Conservation (phyloP, 2,888 invertebrate genomes). For the Dynastes maya region DNA sequence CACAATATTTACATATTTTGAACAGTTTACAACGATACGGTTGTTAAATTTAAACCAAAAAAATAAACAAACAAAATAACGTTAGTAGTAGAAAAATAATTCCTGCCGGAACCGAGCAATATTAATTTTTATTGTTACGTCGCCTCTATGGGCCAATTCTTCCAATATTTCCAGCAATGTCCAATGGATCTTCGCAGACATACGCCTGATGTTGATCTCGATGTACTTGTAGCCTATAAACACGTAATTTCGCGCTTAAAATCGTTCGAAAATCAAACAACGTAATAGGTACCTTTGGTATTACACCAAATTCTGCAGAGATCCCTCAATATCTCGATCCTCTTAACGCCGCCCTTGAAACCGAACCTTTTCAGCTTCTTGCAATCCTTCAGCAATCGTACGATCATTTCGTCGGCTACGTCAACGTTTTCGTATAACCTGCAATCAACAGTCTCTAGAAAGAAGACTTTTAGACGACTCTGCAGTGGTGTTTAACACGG, state of each 20-base stretch:
- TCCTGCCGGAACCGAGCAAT: slow-evolving; percentile 45
- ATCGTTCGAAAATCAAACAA: background rate
- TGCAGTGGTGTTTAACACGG: background rate
- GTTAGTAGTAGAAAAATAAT: slow-evolving; percentile 49
- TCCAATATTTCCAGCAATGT: slow-evolving; percentile 38
- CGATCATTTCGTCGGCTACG: slow-evolving; percentile 69
- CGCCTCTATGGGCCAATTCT: slow-evolving; percentile 40
- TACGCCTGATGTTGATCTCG: slow-evolving; percentile 46
- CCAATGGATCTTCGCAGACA: slow-evolving; percentile 45
- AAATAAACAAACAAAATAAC: too few species aligned
- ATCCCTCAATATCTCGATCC: slow-evolving; percentile 68
- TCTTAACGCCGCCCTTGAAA: slow-evolving; percentile 70
- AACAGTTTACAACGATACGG: too few species aligned
- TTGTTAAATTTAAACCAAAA: too few species aligned
- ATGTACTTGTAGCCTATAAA: slow-evolving; percentile 28
- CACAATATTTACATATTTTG: too few species aligned
- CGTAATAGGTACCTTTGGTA: slow-evolving; percentile 26
- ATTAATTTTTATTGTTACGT: slow-evolving; percentile 49
- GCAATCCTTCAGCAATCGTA: slow-evolving; percentile 68
- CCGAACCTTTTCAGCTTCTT: slow-evolving; percentile 68
- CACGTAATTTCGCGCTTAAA: background rate
- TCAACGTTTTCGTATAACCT: slow-evolving; percentile 71
- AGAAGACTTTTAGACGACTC: slow-evolving; percentile 24
- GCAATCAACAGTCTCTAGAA: slow-evolving; percentile 68
- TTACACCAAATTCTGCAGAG: slow-evolving; percentile 48